Evolutionary conservation across 2,797 vertebrate genomes (phyloP).

Genomic region (Myiotriccus ornatus): DNA sequence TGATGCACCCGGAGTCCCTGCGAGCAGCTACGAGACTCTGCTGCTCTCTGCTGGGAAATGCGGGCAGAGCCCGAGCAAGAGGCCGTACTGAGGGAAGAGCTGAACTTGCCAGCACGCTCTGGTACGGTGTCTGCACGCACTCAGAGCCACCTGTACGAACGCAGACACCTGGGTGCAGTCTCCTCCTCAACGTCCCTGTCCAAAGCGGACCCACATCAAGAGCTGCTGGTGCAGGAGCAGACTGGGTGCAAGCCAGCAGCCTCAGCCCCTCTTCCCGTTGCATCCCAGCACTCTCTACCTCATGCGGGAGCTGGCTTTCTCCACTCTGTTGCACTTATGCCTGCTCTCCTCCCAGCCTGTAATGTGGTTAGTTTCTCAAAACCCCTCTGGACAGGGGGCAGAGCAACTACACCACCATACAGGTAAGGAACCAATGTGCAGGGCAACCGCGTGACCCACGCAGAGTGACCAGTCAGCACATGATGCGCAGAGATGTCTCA

Average conservation of each 20-base stretch:
- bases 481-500: background rate
- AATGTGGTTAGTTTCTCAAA: background rate
- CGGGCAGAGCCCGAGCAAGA: background rate
- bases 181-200: background rate
- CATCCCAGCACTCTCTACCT: background rate
- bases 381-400: background rate
- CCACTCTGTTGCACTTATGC: background rate
- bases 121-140: background rate
- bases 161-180: background rate
- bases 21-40: constrained; percentile 35
- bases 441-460: fast-evolving
- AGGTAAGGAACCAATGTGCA: background rate
- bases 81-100: background rate
- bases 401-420: background rate
- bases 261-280: background rate
- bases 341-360: background rate
- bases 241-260: background rate
- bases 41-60: constrained; percentile 72
- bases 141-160: background rate
- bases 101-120: background rate
- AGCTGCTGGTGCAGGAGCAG: background rate
- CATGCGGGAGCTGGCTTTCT: background rate
- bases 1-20: background rate
- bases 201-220: background rate
- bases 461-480: fast-evolving